Conservation (phyloP, 2,113 vertebrate species). For the Rhombomys opimus region DNA sequence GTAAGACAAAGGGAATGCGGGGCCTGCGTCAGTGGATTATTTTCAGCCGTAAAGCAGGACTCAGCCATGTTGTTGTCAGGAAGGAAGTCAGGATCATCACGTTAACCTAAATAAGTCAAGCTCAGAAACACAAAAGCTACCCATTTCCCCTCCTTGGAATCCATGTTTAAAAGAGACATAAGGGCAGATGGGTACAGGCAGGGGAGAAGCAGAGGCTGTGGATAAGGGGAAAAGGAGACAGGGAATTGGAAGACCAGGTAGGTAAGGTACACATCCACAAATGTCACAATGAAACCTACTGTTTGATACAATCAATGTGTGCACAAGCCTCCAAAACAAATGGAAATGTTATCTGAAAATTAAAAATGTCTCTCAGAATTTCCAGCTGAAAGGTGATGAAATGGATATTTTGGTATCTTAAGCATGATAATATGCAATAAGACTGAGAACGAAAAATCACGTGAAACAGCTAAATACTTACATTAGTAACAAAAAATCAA, state of each 20-base stretch:
- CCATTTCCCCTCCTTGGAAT: not conserved
- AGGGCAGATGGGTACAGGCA: not conserved
- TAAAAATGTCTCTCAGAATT: not conserved
- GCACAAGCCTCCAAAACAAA: not conserved
- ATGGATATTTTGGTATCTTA: no score
- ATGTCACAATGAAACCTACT: not conserved
- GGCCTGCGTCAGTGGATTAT: not conserved
- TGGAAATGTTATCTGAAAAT: not conserved
- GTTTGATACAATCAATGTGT: not conserved
- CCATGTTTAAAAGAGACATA: not conserved
- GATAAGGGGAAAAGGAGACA: not conserved
- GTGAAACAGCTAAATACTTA: not conserved
- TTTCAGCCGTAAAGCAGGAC: not conserved
- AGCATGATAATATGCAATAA: not conserved
- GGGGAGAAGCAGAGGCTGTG: not conserved
- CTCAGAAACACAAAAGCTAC: not conserved
- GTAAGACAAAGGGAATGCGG: not conserved
- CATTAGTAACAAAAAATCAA: not conserved
- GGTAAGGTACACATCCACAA: not conserved
- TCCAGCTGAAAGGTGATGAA: no score
- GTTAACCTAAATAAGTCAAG: not conserved
- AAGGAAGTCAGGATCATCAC: no score
- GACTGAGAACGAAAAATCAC: not conserved
- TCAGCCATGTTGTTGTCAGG: not conserved
- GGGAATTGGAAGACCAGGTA: not conserved